Percentiles rank a stretch among this genome's conserved stretches.
Conservation (phyloP, 2,113 vertebrate genomes). For the Sturnira hondurensis region DNA sequence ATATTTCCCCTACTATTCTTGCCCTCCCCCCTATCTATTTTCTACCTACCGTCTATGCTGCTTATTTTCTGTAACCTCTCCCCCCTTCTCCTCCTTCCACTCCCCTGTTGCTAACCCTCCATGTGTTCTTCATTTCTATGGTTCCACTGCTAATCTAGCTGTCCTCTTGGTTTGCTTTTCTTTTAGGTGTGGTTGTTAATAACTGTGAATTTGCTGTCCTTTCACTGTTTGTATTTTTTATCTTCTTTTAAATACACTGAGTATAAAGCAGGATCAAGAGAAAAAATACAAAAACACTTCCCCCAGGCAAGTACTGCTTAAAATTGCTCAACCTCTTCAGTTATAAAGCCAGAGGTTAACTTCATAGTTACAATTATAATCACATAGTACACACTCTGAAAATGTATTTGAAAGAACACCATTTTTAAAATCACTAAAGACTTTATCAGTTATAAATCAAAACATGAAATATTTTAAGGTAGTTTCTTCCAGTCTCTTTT, state of each 20-base stretch:
- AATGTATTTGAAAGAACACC: not conserved
- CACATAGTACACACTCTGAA: not conserved
- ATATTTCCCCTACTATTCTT: too few relatives aligned
- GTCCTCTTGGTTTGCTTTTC: too few relatives aligned
- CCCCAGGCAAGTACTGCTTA: not conserved
- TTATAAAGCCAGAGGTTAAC: not conserved
- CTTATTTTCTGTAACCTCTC: too few relatives aligned
- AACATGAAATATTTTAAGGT: not conserved
- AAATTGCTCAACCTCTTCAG: not conserved
- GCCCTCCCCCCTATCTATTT: too few relatives aligned
- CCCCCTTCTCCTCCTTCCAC: too few relatives aligned
- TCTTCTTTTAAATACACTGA: not conserved
- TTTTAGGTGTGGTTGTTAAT: too few relatives aligned
- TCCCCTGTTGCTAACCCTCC: too few relatives aligned
- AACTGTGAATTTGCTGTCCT: too few relatives aligned
- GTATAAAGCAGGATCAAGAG: not conserved
- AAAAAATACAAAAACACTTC: not conserved
- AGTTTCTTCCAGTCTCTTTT: not conserved
- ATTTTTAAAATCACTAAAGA: not conserved
- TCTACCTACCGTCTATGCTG: too few relatives aligned
- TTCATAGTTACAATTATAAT: not conserved
- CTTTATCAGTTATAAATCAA: not conserved
- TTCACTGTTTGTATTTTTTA: too few relatives aligned
- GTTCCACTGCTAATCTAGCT: too few relatives aligned
- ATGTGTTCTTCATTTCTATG: too few relatives aligned